phyloP scores from a whole-genome alignment of 2,888 invertebrate species.

The Mythimna impura region DNA sequence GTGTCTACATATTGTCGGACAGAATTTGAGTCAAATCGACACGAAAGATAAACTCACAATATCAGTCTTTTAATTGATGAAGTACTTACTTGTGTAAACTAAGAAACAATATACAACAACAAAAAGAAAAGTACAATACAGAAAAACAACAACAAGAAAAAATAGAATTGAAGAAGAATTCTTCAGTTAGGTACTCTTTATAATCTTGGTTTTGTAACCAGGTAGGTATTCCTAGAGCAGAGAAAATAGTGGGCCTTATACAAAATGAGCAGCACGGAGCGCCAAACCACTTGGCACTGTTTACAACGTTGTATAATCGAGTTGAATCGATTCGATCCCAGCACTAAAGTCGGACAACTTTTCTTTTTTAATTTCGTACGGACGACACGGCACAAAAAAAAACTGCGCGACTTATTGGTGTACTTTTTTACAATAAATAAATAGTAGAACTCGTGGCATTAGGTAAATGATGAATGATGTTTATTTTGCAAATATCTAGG shows the following conservation, averaged over 20 bases:
- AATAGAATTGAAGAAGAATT: no score
- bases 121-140: no score
- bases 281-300: conserved; percentile 53
- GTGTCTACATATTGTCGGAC: no score
- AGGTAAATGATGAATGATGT: not conserved
- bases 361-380: conserved; percentile 69
- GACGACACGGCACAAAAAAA: conserved; percentile 18
- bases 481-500: no score
- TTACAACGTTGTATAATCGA: conserved; percentile 77
- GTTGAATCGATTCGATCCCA: conserved; percentile 71
- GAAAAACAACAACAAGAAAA: no score
- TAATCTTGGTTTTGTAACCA: no score
- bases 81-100: no score
- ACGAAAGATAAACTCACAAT: no score
- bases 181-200: no score
- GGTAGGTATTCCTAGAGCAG: not conserved
- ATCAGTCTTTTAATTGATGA: no score
- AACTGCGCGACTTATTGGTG: conserved; percentile 15
- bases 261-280: conserved; percentile 45
- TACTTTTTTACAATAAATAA: conserved; percentile 4
- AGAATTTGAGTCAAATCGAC: no score
- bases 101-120: no score
- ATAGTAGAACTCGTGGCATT: not conserved
- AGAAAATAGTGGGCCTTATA: conserved; percentile 7
- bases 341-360: conserved; percentile 69